These are phyloP conservation scores for Formica selysi DNA, from an alignment of 1,140 invertebrate genomes.

Conservation along the genomic window DNA sequence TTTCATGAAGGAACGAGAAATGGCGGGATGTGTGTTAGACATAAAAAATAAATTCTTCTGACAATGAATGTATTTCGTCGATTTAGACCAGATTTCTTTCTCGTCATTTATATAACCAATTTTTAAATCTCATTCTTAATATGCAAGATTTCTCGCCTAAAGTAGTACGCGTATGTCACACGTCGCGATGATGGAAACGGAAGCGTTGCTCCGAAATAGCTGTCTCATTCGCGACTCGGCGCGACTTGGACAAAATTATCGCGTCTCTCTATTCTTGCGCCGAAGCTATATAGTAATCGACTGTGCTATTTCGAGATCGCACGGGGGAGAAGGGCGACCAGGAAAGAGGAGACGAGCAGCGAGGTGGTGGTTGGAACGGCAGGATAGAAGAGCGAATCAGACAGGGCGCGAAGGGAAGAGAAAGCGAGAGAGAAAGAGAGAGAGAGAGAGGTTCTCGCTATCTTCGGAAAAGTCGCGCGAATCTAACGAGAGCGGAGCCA, in stretches of 20 bases:
- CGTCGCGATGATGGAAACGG: constrained; percentile 10
- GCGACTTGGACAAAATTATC: constrained; percentile 55
- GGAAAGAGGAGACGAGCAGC: constrained; percentile 49
- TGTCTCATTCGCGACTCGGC: constrained; percentile 28
- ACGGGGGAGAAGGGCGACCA: constrained; percentile 4
- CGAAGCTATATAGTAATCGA: constrained; percentile 62
- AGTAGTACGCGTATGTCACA: background rate
- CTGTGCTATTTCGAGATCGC: constrained; percentile 65
- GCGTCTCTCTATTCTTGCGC: constrained; percentile 67
- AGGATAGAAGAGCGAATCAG: constrained; percentile 29
- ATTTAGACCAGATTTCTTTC: background rate
- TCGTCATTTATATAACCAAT: background rate
- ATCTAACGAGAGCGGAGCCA: constrained; percentile 77
- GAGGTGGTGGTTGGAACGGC: constrained; percentile 50
- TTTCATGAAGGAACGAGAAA: too few relatives aligned
- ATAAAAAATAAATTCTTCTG: too few relatives aligned
- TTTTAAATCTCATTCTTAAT: background rate
- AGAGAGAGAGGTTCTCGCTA: constrained; percentile 50
- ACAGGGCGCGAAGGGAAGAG: background rate
- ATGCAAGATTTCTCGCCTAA: background rate
- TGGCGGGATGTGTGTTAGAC: too few relatives aligned
- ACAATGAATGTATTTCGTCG: too few relatives aligned
- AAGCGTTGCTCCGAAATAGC: constrained; percentile 29
- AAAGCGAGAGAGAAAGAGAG: background rate
- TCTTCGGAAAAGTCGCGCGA: constrained; percentile 77